Percentiles rank a stretch among this genome's conserved stretches.
Evolutionary conservation across 2,888 invertebrate genomes (phyloP).

Genomic region (Hirtodrosophila alboralis): DNA sequence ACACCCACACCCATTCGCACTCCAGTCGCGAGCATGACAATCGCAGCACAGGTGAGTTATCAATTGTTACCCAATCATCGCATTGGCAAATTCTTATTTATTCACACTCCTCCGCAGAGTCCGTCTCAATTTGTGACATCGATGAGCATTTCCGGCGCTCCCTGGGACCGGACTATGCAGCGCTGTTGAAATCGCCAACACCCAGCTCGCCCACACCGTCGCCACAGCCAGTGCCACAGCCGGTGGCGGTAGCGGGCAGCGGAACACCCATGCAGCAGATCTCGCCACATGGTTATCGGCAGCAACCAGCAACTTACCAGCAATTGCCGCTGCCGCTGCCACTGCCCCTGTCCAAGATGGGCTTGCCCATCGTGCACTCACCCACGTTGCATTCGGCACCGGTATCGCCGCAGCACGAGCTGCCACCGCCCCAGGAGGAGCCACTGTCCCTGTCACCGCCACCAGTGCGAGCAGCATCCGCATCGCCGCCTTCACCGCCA

Average conservation of each 20-base stretch:
- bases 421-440: constrained; percentile 78
- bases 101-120: constrained; percentile 84
- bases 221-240: constrained; percentile 70
- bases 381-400: constrained; percentile 62
- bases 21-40: constrained; percentile 80
- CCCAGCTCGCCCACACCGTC: constrained; percentile 75
- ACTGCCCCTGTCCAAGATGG: constrained; percentile 41
- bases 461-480: constrained; percentile 57
- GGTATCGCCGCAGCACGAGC: constrained; percentile 57
- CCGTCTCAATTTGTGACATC: constrained; percentile 92
- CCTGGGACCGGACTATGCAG: constrained; percentile 92
- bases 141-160: constrained; percentile 98
- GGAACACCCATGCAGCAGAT: constrained; percentile 64
- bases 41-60: constrained; percentile 76
- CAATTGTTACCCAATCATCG: not conserved
- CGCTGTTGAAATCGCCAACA: constrained; percentile 85
- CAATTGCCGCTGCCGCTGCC: constrained; percentile 46
- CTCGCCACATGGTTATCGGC: constrained; percentile 62
- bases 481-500: constrained; percentile 47
- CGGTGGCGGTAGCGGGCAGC: constrained; percentile 43
- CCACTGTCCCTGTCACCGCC: constrained; percentile 65
- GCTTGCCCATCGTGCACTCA: constrained; percentile 55
- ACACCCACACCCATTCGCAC: constrained; percentile 36
- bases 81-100: not conserved
- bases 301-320: constrained; percentile 32